Evolutionary conservation across 1,140 invertebrate species (phyloP), one percentile per base, ranked within the genome.

Genomic region (Lordiphosa mommai): DNA sequence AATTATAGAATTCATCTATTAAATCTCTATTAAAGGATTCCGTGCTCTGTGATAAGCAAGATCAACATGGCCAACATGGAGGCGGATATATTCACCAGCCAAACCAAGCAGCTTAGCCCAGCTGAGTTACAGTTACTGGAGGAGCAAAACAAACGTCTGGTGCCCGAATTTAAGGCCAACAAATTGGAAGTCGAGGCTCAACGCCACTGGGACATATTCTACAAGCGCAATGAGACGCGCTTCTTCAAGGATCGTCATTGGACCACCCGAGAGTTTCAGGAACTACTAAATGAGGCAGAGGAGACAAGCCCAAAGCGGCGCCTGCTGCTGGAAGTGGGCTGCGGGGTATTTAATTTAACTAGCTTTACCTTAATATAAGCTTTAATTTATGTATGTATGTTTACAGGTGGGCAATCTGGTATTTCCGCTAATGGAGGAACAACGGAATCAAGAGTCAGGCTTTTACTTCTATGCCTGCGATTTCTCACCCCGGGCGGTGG

Each of bases 231-330:
- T 88, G 94, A 95, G 70, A 94, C 92, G 0, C 91, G 94, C 68
- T 99, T 99, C 87, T 99, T 99, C 88, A 97, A 97, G 90, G 97
- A 99, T 90, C 92, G 98, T 12, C 96, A 99, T 88, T 99, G 98
- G 98, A 99, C 97, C 2, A 95, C 93, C 48, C 91, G 96, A 76
- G 98, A 99, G 90, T 99, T 99, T 90, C 86, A 93, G 66, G 97
- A 99, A 88, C 90, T 99, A 9, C 90, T 99, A 4, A 88, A 89
- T 3, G 64, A 65, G 4, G 8, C 36, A 13, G 6, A n/a, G 6
- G 1, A 5, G 6, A 8, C n/a, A 0, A 6, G 16, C 1, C 4
- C n/a, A 1, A 23, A 16, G 8, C 5, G 41, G 3, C 86, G 90
- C 1, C 90, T 94, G 23, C 89, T 99, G 6, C 48, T 88, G 1